These are phyloP conservation scores for Scelioninae gen. 1 DNA, from an alignment of 2,888 invertebrate genomes.

Conservation along the genomic window DNA sequence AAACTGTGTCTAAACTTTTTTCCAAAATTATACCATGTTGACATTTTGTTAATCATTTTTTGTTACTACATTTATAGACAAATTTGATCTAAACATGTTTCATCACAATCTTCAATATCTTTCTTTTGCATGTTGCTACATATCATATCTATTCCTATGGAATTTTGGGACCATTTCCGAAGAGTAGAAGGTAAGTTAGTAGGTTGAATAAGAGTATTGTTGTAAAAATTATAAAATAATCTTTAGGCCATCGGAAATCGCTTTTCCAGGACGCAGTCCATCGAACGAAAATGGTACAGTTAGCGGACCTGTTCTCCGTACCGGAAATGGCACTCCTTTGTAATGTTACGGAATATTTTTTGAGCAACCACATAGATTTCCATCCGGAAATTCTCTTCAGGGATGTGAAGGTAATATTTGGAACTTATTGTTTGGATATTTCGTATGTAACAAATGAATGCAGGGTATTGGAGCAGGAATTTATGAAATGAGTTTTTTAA, in stretches of 20 bases:
- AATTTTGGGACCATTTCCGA: slow-evolving; percentile 60
- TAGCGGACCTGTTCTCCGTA: slow-evolving; percentile 98
- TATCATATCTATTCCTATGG: slow-evolving; percentile 71
- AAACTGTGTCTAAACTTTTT: slow-evolving; percentile 15
- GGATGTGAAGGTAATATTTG: slow-evolving; percentile 91
- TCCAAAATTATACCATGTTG: too few species aligned
- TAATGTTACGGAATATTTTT: slow-evolving; percentile 97
- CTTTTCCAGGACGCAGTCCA: slow-evolving; percentile 78
- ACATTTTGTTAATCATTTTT: not conserved
- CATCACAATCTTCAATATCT: slow-evolving; percentile 61
- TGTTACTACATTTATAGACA: slow-evolving; percentile 1
- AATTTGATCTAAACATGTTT: slow-evolving; percentile 13
- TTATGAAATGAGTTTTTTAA: slow-evolving; percentile 30
- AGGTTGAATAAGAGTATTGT: slow-evolving; percentile 1
- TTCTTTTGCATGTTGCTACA: slow-evolving; percentile 74
- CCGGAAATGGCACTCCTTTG: slow-evolving; percentile 97
- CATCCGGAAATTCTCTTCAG: slow-evolving; percentile 98
- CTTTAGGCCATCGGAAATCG: slow-evolving; percentile 14
- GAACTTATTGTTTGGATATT: too few species aligned
- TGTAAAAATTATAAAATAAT: slow-evolving; percentile 20
- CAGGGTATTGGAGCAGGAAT: not conserved
- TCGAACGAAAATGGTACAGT: slow-evolving; percentile 91
- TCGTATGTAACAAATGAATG: too few species aligned
- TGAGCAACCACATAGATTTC: slow-evolving; percentile 94
- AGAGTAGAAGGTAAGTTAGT: slow-evolving; percentile 74